A percentile compares a stretch with the other conserved stretches of the same genome.
Conservation (phyloP, 2,888 invertebrate species). For the Ichneumon xanthorius region DNA sequence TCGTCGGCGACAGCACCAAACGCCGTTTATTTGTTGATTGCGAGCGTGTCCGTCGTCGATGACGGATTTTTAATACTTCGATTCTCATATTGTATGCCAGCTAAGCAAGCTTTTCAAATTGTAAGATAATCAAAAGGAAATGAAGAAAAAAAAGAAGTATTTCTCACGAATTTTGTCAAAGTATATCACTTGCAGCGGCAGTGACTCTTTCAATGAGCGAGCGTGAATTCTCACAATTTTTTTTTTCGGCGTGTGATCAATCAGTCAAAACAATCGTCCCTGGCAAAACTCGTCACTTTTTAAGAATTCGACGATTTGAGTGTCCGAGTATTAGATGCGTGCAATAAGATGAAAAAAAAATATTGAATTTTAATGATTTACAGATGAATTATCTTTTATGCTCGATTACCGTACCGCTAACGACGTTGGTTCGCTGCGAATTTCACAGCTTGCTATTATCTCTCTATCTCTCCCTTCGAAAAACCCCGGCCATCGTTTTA, state of each 20-base stretch:
- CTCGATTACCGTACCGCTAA: constrained; percentile 45
- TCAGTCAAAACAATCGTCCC: constrained; percentile 31
- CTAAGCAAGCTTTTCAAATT: constrained; percentile 42
- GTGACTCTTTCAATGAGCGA: background rate
- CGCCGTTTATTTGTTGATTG: constrained; percentile 18
- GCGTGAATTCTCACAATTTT: constrained; percentile 3
- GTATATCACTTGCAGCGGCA: constrained; percentile 45
- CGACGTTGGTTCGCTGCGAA: constrained; percentile 30
- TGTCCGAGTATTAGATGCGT: constrained; percentile 58
- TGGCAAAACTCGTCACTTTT: constrained; percentile 30
- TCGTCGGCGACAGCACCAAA: constrained; percentile 45
- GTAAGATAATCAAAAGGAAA: constrained; percentile 46
- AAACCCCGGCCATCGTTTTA: constrained; percentile 28
- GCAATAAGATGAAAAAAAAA: constrained; percentile 55
- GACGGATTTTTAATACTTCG: constrained; percentile 24
- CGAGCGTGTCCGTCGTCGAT: constrained; percentile 21
- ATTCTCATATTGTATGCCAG: constrained; percentile 47
- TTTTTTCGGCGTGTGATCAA: constrained; percentile 15
- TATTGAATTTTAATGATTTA: constrained; percentile 52
- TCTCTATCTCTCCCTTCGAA: constrained; percentile 14
- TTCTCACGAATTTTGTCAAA: constrained; percentile 41
- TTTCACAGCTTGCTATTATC: constrained; percentile 54
- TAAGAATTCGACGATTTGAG: constrained; percentile 22
- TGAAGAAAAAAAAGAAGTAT: constrained; percentile 2
- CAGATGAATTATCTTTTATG: constrained; percentile 38